Evolutionary conservation across 2,888 invertebrate species (phyloP).

Genomic region (Psococerastis gibbosa): DNA sequence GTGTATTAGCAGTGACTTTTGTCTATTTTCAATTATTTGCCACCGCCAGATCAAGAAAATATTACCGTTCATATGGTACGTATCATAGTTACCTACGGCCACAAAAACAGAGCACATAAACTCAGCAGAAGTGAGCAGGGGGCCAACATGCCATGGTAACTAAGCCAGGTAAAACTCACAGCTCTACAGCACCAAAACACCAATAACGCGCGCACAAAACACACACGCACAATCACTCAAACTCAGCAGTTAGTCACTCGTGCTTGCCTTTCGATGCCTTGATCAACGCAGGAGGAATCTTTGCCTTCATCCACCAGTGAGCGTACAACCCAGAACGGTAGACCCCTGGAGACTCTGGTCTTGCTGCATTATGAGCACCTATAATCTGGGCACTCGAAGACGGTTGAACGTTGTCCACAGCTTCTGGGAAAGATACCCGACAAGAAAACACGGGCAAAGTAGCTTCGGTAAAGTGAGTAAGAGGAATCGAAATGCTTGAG

Average conservation of each 20-base stretch:
- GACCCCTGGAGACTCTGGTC: conserved; percentile 31
- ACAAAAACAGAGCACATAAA: too few species aligned
- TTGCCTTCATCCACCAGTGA: conserved; percentile 86
- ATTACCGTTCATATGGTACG: too few species aligned
- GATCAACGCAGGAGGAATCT: conserved; percentile 38
- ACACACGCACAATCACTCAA: background rate
- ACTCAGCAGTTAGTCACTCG: conserved; percentile 24
- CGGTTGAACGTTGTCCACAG: conserved; percentile 17
- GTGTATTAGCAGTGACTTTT: too few species aligned
- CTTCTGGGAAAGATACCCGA: background rate
- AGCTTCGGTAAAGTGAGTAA: conserved; percentile 15
- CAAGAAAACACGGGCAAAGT: background rate
- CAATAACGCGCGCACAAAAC: background rate
- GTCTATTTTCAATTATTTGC: too few species aligned
- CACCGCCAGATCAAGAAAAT: too few species aligned
- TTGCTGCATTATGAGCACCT: conserved; percentile 29
- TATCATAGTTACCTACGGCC: too few species aligned
- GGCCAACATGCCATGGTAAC: too few species aligned
- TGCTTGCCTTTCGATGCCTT: conserved; percentile 29
- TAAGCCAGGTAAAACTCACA: too few species aligned
- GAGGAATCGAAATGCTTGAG: conserved; percentile 30
- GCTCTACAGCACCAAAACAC: too few species aligned
- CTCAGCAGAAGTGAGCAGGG: too few species aligned
- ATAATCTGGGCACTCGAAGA: conserved; percentile 28
- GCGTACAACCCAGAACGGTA: conserved; percentile 74